phyloP scores from a whole-genome alignment of 2,797 vertebrate species.

The Propithecus perrieri region DNA sequence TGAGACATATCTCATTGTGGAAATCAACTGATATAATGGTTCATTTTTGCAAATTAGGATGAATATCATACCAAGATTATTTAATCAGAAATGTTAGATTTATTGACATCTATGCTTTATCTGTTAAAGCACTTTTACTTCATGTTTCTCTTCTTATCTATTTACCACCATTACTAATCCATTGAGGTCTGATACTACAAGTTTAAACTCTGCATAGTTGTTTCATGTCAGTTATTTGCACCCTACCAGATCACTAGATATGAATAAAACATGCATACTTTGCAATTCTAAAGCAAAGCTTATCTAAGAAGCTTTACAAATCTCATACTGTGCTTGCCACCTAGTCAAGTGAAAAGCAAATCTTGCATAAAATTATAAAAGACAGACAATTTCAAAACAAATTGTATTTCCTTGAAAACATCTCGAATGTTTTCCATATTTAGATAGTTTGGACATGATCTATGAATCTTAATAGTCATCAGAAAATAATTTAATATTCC shows the following conservation, averaged over 20 bases:
- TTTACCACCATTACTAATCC: conserved; percentile 51
- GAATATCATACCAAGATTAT: conserved; percentile 16
- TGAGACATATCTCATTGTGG: conserved; percentile 15
- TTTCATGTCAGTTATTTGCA: conserved; percentile 68
- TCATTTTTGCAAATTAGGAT: conserved; percentile 45
- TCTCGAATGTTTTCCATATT: conserved; percentile 59
- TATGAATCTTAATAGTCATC: conserved; percentile 61
- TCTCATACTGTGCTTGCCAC: conserved; percentile 61
- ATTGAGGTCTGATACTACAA: conserved; percentile 56
- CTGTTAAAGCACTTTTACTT: conserved; percentile 22
- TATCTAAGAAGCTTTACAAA: conserved; percentile 71
- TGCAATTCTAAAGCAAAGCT: conserved; percentile 71
- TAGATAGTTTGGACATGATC: conserved; percentile 51
- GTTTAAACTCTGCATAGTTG: conserved; percentile 54
- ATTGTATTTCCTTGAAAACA: conserved; percentile 70
- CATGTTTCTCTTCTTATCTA: conserved; percentile 11
- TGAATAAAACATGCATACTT: conserved; percentile 77
- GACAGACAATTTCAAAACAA: conserved; percentile 75
- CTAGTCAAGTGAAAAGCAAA: conserved; percentile 74
- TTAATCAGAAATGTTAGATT: conserved; percentile 49
- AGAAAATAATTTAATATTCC: conserved; percentile 52
- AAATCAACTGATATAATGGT: conserved; percentile 34
- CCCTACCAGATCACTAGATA: conserved; percentile 68
- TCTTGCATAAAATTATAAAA: conserved; percentile 76
- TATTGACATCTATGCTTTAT: conserved; percentile 27